These are phyloP conservation scores for Rugalucina vietnamica DNA, from an alignment of 2,888 invertebrate genomes.

Conservation along the genomic window DNA sequence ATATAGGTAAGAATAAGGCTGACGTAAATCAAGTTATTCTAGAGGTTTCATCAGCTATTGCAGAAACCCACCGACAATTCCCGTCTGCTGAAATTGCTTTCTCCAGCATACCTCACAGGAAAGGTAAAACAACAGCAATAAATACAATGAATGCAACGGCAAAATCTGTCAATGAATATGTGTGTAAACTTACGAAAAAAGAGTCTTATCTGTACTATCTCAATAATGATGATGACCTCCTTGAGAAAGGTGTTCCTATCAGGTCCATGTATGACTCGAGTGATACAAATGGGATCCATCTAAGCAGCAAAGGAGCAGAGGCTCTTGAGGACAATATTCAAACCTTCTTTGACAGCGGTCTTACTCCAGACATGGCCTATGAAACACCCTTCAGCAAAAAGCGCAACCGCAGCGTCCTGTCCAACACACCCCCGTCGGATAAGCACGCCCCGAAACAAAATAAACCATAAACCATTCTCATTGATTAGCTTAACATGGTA, in stretches of 20 bases:
- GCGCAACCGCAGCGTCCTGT: background rate
- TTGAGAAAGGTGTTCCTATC: background rate
- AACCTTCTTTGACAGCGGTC: background rate
- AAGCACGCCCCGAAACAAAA: background rate
- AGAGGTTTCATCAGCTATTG: background rate
- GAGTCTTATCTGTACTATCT: background rate
- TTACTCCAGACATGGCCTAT: background rate
- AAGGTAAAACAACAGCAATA: background rate
- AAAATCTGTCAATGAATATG: no score
- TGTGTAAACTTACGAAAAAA: no score
- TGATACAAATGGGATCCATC: background rate
- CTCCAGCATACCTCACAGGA: background rate
- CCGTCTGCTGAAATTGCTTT: background rate
- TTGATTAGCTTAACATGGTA: background rate
- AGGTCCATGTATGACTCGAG: background rate
- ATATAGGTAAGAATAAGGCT: background rate
- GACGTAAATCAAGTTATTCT: background rate
- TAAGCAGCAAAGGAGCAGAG: background rate
- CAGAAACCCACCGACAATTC: background rate
- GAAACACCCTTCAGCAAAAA: background rate
- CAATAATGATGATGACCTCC: background rate
- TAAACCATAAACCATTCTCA: background rate
- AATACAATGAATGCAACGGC: background rate
- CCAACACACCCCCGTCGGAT: background rate
- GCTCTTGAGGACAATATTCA: background rate